Evolutionary conservation across 2,797 vertebrate genomes (phyloP).

Genomic region (Chelonia mydas): DNA sequence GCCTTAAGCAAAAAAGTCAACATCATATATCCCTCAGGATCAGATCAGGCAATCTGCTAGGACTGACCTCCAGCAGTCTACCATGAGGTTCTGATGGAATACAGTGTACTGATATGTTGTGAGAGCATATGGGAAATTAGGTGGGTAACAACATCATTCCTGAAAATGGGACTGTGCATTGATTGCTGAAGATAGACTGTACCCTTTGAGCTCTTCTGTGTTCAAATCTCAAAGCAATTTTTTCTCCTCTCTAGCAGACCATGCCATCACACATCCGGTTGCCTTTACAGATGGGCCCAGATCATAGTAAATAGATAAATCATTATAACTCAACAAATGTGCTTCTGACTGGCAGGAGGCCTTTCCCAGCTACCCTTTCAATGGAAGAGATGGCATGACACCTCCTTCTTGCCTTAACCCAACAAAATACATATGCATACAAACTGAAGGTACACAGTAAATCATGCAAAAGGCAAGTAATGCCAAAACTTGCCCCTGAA

Average conservation of each 20-base stretch:
- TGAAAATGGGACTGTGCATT: neutral
- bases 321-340: neutral
- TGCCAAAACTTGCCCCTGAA: neutral
- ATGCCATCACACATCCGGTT: neutral
- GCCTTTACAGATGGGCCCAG: neutral
- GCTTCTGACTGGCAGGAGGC: neutral
- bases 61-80: neutral
- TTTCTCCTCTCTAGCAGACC: neutral
- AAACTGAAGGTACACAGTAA: neutral
- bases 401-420: neutral
- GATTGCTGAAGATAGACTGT: neutral
- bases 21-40: rapidly evolving
- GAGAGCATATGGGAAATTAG: neutral
- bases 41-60: rapidly evolving
- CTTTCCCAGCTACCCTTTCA: neutral
- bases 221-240: neutral
- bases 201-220: neutral
- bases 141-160: neutral
- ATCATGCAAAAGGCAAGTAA: neutral
- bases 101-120: neutral
- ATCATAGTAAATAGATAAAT: neutral
- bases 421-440: neutral
- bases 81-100: rapidly evolving
- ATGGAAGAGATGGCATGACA: neutral
- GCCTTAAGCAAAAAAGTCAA: neutral